phyloP scores from a whole-genome alignment of 2,888 invertebrate genomes.

The Noctua fimbriata region DNA sequence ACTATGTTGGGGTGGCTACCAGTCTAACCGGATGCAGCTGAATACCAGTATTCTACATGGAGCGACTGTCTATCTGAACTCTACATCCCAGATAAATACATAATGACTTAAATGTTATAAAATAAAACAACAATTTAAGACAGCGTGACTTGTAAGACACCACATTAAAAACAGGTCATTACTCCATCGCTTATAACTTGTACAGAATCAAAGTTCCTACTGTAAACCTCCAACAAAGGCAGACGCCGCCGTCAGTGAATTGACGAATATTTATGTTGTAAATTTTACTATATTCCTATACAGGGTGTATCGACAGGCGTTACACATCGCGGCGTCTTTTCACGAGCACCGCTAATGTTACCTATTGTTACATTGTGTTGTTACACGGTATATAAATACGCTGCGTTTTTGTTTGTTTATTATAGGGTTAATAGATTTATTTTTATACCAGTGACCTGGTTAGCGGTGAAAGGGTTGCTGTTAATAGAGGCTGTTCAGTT shows the following conservation, averaged over 20 bases:
- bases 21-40: no score
- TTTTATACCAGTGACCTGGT: constrained; percentile 38
- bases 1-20: no score
- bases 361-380: constrained; percentile 54
- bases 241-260: constrained; percentile 78
- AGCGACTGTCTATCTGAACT: no score
- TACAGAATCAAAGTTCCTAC: constrained; percentile 67
- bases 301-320: constrained; percentile 61
- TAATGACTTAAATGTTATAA: no score
- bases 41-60: no score
- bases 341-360: constrained; percentile 60
- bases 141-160: no score
- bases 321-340: constrained; percentile 62
- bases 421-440: constrained; percentile 31
- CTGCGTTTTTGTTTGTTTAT: constrained; percentile 57
- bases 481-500: constrained; percentile 8
- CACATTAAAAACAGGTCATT: neutral
- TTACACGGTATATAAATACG: constrained; percentile 44
- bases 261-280: constrained; percentile 85
- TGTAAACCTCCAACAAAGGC: constrained; percentile 79
- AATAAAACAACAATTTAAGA: no score
- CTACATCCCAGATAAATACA: no score
- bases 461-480: constrained; percentile 30
- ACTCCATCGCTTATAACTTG: constrained; percentile 58
- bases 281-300: constrained; percentile 76